A percentile compares a stretch with the other conserved stretches of the same genome.
phyloP scores from a whole-genome alignment of 2,888 invertebrate genomes.

The Dynastes tityus region DNA sequence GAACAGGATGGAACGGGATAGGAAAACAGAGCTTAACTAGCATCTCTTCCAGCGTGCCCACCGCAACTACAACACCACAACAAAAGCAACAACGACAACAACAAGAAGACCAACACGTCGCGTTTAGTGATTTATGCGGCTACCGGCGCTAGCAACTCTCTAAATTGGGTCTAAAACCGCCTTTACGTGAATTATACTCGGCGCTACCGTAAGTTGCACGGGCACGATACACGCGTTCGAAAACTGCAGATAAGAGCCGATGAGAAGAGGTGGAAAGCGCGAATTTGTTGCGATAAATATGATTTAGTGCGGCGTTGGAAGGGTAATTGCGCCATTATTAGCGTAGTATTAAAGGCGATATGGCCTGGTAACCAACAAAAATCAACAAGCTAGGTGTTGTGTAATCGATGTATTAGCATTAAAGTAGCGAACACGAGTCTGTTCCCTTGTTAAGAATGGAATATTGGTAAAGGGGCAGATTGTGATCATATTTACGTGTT shows the following conservation, averaged over 20 bases:
- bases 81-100: neutral
- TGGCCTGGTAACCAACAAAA: neutral
- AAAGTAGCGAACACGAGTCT: neutral
- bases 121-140: constrained; percentile 54
- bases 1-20: neutral
- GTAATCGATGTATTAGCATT: neutral
- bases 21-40: constrained; percentile 49
- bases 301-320: constrained; percentile 47
- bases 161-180: constrained; percentile 56
- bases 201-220: constrained; percentile 48
- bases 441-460: too few species aligned
- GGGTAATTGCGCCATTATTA: neutral
- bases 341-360: neutral
- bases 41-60: constrained; percentile 49
- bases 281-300: constrained; percentile 54
- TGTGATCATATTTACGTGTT: too few species aligned
- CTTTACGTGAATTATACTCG: constrained; percentile 55
- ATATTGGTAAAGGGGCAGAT: too few species aligned
- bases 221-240: neutral
- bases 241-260: constrained; percentile 5
- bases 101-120: constrained; percentile 9
- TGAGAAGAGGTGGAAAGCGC: constrained; percentile 42
- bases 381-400: too few species aligned
- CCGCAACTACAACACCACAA: neutral
- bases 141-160: constrained; percentile 52